Percentiles rank a stretch among this genome's conserved stretches.
Evolutionary conservation across 2,113 vertebrate genomes (phyloP).

Genomic region (Lamprotornis superbus): DNA sequence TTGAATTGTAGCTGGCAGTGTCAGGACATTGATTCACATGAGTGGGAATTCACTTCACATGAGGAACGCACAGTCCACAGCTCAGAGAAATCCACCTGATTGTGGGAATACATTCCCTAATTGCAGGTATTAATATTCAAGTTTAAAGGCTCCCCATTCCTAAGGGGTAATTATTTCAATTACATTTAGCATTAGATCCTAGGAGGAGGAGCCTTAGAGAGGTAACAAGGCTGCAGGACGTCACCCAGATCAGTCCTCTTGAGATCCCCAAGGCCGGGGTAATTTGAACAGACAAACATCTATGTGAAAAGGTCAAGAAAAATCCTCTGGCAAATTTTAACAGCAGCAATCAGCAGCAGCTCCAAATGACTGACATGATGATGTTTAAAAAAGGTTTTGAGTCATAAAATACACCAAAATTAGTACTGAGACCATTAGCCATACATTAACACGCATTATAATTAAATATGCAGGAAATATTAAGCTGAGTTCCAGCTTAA

Average conservation of each 20-base stretch:
- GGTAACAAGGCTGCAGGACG: neutral
- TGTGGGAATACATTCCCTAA: neutral
- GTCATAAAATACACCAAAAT: neutral
- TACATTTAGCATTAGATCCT: neutral
- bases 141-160: neutral
- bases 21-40: neutral
- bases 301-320: neutral
- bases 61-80: neutral
- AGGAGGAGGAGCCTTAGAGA: neutral
- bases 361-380: neutral
- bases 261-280: neutral
- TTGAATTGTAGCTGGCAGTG: neutral
- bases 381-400: neutral
- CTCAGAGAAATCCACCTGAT: neutral
- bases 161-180: neutral
- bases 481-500: neutral
- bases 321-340: neutral
- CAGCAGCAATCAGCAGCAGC: neutral
- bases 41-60: neutral
- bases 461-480: neutral
- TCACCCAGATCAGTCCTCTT: neutral
- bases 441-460: neutral
- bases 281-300: neutral
- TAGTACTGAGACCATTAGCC: neutral
- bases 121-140: neutral